A percentile compares a stretch with the other conserved stretches of the same genome.
phyloP scores from a whole-genome alignment of 2,888 invertebrate species.

The Abrostola tripartita region DNA sequence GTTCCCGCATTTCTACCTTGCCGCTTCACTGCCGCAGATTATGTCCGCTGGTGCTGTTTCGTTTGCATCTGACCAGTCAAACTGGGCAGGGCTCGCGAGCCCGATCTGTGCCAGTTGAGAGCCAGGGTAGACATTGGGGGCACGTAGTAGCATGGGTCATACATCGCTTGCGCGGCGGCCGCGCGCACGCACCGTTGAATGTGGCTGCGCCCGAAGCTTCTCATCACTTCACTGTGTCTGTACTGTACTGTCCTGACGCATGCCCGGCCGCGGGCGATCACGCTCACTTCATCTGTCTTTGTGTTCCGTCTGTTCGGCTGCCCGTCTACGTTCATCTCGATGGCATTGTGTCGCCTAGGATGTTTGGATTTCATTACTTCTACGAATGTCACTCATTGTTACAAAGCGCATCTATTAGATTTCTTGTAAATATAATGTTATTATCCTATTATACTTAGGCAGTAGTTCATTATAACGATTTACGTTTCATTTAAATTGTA shows the following conservation, averaged over 20 bases:
- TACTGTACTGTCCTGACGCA: conserved; percentile 87
- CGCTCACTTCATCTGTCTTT: conserved; percentile 88
- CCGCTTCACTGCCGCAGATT: conserved; percentile 46
- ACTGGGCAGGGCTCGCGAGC: conserved; percentile 41
- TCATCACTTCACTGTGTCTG: conserved; percentile 88
- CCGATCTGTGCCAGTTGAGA: conserved; percentile 50
- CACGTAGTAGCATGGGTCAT: conserved; percentile 88
- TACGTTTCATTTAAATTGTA: conserved; percentile 66
- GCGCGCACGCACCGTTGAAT: conserved; percentile 87
- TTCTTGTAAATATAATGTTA: conserved; percentile 81
- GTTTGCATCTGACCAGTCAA: conserved; percentile 38
- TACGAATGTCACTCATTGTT: conserved; percentile 86
- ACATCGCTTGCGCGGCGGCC: conserved; percentile 88
- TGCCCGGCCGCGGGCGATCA: conserved; percentile 87
- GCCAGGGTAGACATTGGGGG: conserved; percentile 63
- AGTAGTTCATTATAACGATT: conserved; percentile 74
- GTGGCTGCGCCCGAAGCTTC: conserved; percentile 88
- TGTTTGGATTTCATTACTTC: conserved; percentile 83
- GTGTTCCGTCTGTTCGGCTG: conserved; percentile 86
- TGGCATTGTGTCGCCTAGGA: conserved; percentile 84
- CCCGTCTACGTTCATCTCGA: conserved; percentile 85
- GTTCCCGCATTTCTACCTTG: conserved; percentile 60
- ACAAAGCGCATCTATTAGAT: conserved; percentile 86
- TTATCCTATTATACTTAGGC: conserved; percentile 73
- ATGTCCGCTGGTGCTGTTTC: conserved; percentile 36